Percentiles rank a stretch among this genome's conserved stretches.
Conservation (phyloP, 2,113 vertebrate species). For the Phasianus colchicus region DNA sequence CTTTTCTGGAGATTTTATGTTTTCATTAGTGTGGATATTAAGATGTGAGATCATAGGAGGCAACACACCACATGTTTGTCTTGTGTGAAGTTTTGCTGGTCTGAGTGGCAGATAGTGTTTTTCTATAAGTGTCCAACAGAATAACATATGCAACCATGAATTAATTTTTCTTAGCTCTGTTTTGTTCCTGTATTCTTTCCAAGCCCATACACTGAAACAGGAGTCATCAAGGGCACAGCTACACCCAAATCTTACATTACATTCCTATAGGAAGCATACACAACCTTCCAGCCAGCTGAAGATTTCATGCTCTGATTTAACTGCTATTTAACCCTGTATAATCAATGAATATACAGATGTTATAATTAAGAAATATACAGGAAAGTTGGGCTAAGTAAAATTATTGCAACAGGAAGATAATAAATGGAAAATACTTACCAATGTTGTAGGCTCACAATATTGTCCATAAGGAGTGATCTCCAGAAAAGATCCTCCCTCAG, state of each 20-base stretch:
- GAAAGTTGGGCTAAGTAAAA: too few relatives aligned
- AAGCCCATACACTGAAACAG: neutral
- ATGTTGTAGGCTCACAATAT: too few relatives aligned
- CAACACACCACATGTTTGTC: neutral
- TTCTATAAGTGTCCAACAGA: neutral
- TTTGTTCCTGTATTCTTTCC: neutral
- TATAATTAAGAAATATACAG: too few relatives aligned
- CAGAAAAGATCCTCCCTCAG: too few relatives aligned
- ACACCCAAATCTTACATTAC: neutral
- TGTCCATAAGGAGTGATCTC: too few relatives aligned
- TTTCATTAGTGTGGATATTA: neutral
- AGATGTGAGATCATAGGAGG: neutral
- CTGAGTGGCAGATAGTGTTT: neutral
- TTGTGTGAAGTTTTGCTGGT: neutral
- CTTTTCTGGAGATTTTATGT: neutral
- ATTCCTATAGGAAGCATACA: neutral
- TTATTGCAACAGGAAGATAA: too few relatives aligned
- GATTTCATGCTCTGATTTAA: neutral
- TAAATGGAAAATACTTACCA: too few relatives aligned
- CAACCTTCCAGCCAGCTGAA: neutral
- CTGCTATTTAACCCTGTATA: neutral
- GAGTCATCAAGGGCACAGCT: neutral
- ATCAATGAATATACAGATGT: too few relatives aligned
- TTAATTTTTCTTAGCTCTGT: neutral
- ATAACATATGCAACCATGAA: rapidly evolving